A percentile compares a stretch with the other conserved stretches of the same genome.
phyloP scores from a whole-genome alignment of 2,113 vertebrate genomes.

The Abramis brama region DNA sequence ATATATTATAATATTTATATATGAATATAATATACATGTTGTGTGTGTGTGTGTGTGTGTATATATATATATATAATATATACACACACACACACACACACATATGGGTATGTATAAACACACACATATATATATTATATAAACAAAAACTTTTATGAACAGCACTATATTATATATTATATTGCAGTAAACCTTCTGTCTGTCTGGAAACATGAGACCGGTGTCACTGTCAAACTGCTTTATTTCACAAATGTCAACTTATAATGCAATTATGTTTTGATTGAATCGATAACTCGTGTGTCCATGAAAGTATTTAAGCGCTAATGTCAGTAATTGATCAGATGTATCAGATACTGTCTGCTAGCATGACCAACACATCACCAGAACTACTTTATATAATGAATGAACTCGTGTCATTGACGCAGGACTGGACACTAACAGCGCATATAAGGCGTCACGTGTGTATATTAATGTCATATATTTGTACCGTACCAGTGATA shows the following conservation, averaged over 20 bases:
- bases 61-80: too few species aligned
- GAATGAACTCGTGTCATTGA: not conserved
- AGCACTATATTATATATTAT: not conserved
- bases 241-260: not conserved
- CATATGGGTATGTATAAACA: too few species aligned
- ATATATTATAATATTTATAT: too few species aligned
- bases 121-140: too few species aligned
- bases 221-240: not conserved
- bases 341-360: not conserved
- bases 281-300: too few species aligned
- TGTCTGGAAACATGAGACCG: not conserved
- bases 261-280: not conserved
- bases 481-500: slow-evolving; percentile 82
- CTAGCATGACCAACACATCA: not conserved
- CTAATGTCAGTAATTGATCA: not conserved
- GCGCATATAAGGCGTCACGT: too few species aligned
- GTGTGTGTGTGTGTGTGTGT: too few species aligned
- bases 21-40: too few species aligned
- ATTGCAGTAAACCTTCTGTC: not conserved
- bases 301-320: not conserved
- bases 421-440: not conserved
- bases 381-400: not conserved
- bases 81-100: too few species aligned
- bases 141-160: too few species aligned
- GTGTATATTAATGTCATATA: not conserved